Evolutionary conservation across 2,797 vertebrate species (phyloP).

Genomic region (Ficedula albicollis): DNA sequence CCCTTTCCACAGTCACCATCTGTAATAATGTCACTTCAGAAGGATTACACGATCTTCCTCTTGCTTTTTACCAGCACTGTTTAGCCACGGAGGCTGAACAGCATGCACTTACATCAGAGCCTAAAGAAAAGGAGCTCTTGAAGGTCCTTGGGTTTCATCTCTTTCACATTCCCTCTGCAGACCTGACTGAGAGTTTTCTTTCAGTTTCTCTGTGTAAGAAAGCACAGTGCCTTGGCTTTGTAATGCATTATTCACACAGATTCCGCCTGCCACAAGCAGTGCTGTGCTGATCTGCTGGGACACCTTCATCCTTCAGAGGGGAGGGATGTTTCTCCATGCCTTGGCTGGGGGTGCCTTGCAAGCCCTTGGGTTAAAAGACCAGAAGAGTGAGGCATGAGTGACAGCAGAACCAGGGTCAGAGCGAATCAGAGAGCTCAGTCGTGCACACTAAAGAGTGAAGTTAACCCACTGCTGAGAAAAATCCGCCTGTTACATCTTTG

Average conservation of each 20-base stretch:
- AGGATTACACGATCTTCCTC: neutral
- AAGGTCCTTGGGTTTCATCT: neutral
- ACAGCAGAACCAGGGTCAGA: neutral
- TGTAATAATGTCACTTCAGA: neutral
- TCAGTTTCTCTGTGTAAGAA: neutral
- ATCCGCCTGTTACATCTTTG: neutral
- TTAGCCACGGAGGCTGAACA: neutral
- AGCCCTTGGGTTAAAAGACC: neutral
- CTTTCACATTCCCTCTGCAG: neutral
- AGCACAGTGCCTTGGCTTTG: neutral
- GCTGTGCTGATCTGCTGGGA: neutral
- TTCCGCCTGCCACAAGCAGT: rapidly evolving
- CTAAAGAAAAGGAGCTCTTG: neutral
- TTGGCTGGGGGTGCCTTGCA: neutral
- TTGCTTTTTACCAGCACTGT: neutral
- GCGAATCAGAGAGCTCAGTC: neutral
- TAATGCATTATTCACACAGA: neutral
- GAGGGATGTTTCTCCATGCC: neutral
- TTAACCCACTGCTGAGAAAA: neutral
- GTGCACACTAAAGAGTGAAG: neutral
- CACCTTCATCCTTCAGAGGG: neutral
- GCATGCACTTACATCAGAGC: neutral
- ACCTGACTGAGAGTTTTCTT: neutral
- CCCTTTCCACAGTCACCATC: neutral
- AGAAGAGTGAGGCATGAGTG: neutral